Conservation (phyloP, 2,113 vertebrate genomes). For the Ibidorhyncha struthersii region DNA sequence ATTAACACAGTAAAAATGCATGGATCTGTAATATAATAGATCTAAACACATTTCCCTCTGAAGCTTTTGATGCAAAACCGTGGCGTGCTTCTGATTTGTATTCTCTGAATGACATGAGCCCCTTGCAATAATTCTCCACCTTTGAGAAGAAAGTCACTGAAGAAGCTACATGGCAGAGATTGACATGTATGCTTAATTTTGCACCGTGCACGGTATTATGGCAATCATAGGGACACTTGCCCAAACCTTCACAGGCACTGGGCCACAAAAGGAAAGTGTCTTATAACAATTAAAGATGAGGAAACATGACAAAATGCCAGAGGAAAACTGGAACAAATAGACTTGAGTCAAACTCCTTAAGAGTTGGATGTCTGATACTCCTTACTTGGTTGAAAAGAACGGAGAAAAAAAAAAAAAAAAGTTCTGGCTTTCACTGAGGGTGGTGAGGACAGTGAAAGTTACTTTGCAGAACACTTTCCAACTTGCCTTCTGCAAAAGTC, state of each 20-base stretch:
- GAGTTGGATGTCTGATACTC: not conserved
- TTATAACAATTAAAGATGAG: not conserved
- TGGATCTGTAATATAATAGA: not conserved
- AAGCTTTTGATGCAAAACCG: not conserved
- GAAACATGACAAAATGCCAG: not conserved
- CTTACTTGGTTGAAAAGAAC: not conserved
- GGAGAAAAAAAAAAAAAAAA: not conserved
- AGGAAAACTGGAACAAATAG: not conserved
- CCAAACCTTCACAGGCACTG: not conserved
- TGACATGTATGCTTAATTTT: not conserved
- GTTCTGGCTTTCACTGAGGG: not conserved
- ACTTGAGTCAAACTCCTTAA: not conserved
- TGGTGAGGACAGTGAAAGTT: constrained; percentile 16
- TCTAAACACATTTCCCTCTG: not conserved
- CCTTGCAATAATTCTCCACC: not conserved
- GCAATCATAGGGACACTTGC: not conserved
- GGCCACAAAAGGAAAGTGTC: not conserved
- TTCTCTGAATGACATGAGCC: not conserved
- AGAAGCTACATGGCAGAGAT: accelerated
- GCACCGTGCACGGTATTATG: accelerated
- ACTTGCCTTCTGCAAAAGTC: constrained; percentile 11
- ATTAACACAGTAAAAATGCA: not conserved
- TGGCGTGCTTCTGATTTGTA: not conserved
- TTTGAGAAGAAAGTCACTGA: not conserved
- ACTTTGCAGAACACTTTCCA: not conserved